Evolutionary conservation across 2,797 vertebrate species (phyloP).

Genomic region (Cetoscarus ocellatus): DNA sequence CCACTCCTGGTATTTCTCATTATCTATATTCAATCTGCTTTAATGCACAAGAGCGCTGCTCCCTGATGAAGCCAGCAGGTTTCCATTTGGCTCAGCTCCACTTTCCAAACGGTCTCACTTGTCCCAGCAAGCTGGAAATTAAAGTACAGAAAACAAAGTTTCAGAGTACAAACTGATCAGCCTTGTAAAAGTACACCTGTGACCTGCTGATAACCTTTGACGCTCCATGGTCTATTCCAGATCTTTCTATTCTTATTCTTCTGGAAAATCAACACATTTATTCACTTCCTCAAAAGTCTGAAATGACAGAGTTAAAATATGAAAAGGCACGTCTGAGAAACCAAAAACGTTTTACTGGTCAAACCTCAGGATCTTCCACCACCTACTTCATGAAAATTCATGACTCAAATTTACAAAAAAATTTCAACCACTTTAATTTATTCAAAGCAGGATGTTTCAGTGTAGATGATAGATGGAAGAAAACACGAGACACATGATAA

Average conservation of each 20-base stretch:
- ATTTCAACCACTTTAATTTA: no score
- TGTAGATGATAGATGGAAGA: no score
- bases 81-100: constrained; percentile 59
- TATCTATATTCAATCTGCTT: constrained; percentile 42
- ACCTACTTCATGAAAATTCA: no score
- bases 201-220: constrained; percentile 24
- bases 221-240: constrained; percentile 4
- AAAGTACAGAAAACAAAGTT: constrained; percentile 13
- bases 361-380: no score
- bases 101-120: constrained; percentile 53
- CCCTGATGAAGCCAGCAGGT: constrained; percentile 36
- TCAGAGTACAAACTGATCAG: constrained; percentile 12
- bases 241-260: no score
- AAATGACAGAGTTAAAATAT: neutral
- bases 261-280: no score
- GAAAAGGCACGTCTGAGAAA: no score
- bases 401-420: no score
- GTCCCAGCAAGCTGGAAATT: constrained; percentile 45
- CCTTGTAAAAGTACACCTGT: constrained; percentile 12
- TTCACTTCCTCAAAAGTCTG: no score
- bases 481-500: no score
- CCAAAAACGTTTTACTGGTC: no score
- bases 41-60: constrained; percentile 34
- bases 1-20: constrained; percentile 32
- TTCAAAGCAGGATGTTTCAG: no score